Conservation (phyloP, 2,888 invertebrate genomes). For the Agrochola macilenta region DNA sequence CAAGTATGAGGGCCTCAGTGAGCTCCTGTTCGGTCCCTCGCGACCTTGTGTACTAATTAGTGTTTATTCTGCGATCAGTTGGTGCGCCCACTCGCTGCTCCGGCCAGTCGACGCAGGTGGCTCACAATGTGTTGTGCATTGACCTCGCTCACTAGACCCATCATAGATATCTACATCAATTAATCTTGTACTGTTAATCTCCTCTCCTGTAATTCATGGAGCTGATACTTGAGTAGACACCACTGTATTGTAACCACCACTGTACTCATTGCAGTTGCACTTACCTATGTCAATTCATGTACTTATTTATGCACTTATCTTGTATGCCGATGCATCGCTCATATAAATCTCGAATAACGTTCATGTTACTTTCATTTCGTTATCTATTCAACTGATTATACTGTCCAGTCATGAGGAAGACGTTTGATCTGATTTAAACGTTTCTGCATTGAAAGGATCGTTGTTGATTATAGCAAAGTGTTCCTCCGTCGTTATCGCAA, state of each 20-base stretch:
- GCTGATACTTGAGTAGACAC: conserved; percentile 36
- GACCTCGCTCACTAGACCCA: conserved; percentile 62
- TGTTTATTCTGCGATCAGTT: conserved; percentile 68
- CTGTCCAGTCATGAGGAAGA: conserved; percentile 59
- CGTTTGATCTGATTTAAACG: conserved; percentile 60
- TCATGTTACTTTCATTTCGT: conserved; percentile 70
- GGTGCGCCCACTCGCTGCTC: conserved; percentile 65
- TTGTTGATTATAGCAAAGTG: conserved; percentile 60
- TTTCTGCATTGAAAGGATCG: conserved; percentile 59
- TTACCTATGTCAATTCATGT: conserved; percentile 53
- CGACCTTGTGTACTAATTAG: conserved; percentile 66
- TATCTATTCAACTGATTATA: conserved; percentile 65
- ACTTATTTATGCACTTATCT: conserved; percentile 41
- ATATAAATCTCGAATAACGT: conserved; percentile 48
- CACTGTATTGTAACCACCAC: conserved; percentile 29
- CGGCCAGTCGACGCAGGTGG: conserved; percentile 66
- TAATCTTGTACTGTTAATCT: conserved; percentile 57
- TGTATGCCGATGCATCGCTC: conserved; percentile 18
- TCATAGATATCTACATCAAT: conserved; percentile 52
- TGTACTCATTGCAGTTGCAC: conserved; percentile 32
- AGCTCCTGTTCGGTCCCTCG: conserved; percentile 47
- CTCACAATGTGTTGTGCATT: conserved; percentile 67
- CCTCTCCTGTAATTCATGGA: conserved; percentile 48
- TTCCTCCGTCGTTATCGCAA: conserved; percentile 70
- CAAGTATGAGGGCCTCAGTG: conserved; percentile 35